Evolutionary conservation across 2,888 invertebrate genomes (phyloP).

Genomic region (Stenoptilia bipunctidactyla): DNA sequence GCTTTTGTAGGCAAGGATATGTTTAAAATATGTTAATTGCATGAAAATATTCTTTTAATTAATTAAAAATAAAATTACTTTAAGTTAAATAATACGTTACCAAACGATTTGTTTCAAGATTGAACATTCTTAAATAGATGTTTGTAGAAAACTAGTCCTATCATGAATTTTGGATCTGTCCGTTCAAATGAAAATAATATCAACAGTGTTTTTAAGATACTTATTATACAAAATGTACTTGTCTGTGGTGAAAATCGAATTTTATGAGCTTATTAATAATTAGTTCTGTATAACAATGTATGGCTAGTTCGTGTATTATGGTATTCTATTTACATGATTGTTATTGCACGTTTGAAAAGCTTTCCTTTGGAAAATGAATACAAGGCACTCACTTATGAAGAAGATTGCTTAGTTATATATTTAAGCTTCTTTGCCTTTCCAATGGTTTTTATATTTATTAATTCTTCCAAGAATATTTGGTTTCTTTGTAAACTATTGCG

Average conservation of each 20-base stretch:
- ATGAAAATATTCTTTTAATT: slow-evolving; percentile 6
- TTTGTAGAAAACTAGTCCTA: slow-evolving; percentile 41
- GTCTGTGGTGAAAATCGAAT: slow-evolving; percentile 69
- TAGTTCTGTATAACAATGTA: slow-evolving; percentile 44
- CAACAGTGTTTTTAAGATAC: slow-evolving; percentile 52
- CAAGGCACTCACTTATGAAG: too few relatives aligned
- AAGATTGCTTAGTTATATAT: too few relatives aligned
- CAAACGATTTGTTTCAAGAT: background rate
- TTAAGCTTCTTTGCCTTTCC: too few relatives aligned
- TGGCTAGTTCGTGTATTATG: slow-evolving; percentile 35
- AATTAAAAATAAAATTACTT: background rate
- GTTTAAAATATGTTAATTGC: slow-evolving; percentile 15
- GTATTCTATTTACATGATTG: slow-evolving; percentile 34
- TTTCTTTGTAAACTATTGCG: too few relatives aligned
- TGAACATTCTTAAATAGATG: background rate
- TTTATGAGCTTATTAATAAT: slow-evolving; percentile 68
- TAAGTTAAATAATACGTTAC: background rate
- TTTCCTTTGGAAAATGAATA: too few relatives aligned
- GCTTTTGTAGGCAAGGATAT: slow-evolving; percentile 46
- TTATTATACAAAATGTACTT: slow-evolving; percentile 48
- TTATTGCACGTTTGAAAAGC: slow-evolving; percentile 4
- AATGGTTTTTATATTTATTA: too few relatives aligned
- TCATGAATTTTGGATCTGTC: slow-evolving; percentile 62
- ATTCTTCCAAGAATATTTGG: too few relatives aligned
- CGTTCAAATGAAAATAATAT: slow-evolving; percentile 29